Base-by-base conservation (phyloP, 2,888 invertebrate genomes). In the Papilio elwesi region DNA sequence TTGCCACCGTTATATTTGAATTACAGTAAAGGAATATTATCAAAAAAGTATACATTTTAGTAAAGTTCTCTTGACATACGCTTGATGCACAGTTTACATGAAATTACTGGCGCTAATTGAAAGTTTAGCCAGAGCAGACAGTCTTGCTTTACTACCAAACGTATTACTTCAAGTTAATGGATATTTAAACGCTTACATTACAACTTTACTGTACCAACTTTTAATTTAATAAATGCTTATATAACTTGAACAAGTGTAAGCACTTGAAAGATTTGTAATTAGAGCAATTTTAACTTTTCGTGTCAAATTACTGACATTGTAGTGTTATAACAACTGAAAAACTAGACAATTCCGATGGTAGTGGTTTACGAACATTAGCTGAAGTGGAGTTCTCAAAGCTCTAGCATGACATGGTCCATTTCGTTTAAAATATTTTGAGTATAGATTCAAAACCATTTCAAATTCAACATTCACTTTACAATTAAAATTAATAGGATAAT, bases 111-210 rank as follows among this genome's bases (percentile, higher is more conserved):
- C 38, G 12, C 63, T 69, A 51, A 69, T 52, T 62, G 69, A 69
- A 69, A 69, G 57, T 68, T 55, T 67, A 52, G 15, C 52, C 11
- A 8, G 16, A 16, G 43, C 59, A 52, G 48, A 70, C 52, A 53
- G 48, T 59, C 51, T 66, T 51, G 43, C 53, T 71, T 66, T 51
- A 66, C 70, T 64, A 12, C 63, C 51, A 55, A 13, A 16, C 43
- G 13, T 51, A 57, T 71, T 65, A 43, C 51, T 66, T 65, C 51
- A 65, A 57, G 0, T 65, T 66, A 66, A 66, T 65, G 71, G 49
- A 57, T 49, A 49, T 65, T 70, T 66, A 59, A 71, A 66, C 59
- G 66, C n/a, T 66, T 51, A 51, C 62, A 51, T 69, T 57, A 71
- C 65, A 57, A 49, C 57, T n/a, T n/a, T n/a, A n/a, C 49, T 43